Percentiles rank a stretch among this genome's conserved stretches.
Evolutionary conservation across 2,113 vertebrate species (phyloP).

Genomic region (Rhodinocichla rosea): DNA sequence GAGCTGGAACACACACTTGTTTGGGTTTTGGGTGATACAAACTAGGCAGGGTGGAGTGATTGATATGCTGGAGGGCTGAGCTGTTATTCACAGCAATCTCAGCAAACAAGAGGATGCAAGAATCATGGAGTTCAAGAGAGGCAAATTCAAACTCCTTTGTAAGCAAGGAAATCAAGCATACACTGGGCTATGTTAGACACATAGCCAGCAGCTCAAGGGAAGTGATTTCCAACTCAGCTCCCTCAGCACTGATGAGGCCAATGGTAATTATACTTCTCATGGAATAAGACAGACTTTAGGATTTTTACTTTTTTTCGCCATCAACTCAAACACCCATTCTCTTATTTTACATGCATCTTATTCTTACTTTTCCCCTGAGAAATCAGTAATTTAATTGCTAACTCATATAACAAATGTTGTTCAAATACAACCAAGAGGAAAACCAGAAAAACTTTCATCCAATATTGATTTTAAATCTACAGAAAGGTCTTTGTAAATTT

Average conservation of each 20-base stretch:
- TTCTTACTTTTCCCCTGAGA: not conserved
- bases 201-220: not conserved
- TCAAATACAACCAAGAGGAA: not conserved
- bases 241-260: not conserved
- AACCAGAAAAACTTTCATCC: not conserved
- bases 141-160: not conserved
- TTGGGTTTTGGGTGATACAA: not conserved
- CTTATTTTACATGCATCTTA: not conserved
- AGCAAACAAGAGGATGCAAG: not conserved
- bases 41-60: not conserved
- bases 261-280: not conserved
- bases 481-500: not conserved
- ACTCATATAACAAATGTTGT: not conserved
- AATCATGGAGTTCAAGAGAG: not conserved
- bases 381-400: not conserved
- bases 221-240: not conserved
- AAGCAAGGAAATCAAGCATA: not conserved
- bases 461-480: not conserved
- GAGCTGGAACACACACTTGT: not conserved
- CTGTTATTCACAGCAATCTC: not conserved
- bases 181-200: accelerated
- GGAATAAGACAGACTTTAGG: not conserved
- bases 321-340: not conserved
- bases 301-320: not conserved
- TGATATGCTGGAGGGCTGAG: not conserved